Percentiles rank a stretch among this genome's conserved stretches.
Evolutionary conservation across 2,113 vertebrate species (phyloP).

Genomic region (Pantherophis guttatus): DNA sequence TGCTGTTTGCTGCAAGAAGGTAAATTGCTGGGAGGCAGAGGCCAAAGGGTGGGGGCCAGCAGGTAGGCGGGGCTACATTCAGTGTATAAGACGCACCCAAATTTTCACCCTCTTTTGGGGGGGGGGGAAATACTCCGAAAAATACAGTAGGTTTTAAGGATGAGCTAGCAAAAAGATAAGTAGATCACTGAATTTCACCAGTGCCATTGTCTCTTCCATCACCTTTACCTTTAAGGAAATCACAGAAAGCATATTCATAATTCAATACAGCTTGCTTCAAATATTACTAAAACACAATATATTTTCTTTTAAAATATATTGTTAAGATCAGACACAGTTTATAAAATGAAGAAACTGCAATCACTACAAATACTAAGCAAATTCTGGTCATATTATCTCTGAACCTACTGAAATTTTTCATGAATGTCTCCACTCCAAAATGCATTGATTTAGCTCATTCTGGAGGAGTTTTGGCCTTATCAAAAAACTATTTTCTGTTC

Average conservation of each 20-base stretch:
- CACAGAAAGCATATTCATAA: not conserved
- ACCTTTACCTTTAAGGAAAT: not conserved
- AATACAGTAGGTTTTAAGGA: not conserved
- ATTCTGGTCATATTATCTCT: not conserved
- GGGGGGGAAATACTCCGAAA: too few relatives aligned
- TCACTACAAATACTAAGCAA: not conserved
- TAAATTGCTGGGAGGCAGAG: too few relatives aligned
- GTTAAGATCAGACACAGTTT: not conserved
- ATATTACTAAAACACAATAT: not conserved
- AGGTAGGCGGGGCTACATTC: too few relatives aligned
- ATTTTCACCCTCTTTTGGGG: too few relatives aligned
- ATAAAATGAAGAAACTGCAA: not conserved
- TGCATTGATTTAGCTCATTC: not conserved
- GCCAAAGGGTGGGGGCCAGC: too few relatives aligned
- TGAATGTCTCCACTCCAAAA: not conserved
- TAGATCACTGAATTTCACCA: not conserved
- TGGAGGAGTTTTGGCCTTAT: not conserved
- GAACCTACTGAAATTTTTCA: not conserved
- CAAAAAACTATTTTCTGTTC: not conserved
- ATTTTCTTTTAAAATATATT: not conserved
- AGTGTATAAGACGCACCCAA: too few relatives aligned
- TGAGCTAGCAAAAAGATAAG: not conserved
- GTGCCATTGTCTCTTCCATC: not conserved
- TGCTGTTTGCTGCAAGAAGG: too few relatives aligned
- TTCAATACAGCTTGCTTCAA: not conserved